These are phyloP conservation scores for Sinocyclocheilus anophthalmus DNA, from an alignment of 2,113 vertebrate species.

Conservation along the genomic window DNA sequence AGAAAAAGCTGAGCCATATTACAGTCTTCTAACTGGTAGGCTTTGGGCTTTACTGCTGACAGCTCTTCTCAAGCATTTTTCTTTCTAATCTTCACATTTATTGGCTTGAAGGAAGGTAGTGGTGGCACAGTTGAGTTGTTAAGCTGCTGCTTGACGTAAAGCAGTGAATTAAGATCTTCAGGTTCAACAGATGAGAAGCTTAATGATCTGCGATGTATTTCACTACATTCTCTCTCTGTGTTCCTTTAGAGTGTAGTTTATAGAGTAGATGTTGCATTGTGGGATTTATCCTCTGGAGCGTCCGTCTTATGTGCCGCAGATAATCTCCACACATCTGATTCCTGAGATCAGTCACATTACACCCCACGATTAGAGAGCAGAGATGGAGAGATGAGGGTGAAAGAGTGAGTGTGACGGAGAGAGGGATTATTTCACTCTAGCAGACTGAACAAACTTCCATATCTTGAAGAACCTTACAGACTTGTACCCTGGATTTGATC, in stretches of 20 bases:
- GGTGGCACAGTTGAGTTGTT: background rate
- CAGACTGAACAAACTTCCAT: background rate
- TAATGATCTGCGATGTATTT: background rate
- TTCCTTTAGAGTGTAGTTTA: background rate
- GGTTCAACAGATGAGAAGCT: background rate
- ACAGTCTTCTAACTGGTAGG: too few species aligned
- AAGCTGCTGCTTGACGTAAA: background rate
- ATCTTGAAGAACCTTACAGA: background rate
- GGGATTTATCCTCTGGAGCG: constrained; percentile 60
- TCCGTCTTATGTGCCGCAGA: constrained; percentile 47
- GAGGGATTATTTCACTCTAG: background rate
- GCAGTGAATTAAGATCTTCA: background rate
- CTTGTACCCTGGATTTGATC: background rate
- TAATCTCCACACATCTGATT: constrained; percentile 65
- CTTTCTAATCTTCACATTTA: background rate
- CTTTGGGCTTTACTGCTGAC: background rate
- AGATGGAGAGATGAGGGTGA: background rate
- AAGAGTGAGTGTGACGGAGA: too few species aligned
- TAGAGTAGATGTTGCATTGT: constrained; percentile 13
- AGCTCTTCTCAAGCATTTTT: background rate
- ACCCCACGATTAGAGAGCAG: constrained; percentile 5
- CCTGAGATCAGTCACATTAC: constrained; percentile 27
- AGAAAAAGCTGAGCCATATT: too few species aligned
- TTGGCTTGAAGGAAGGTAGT: background rate
- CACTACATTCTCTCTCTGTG: background rate